phyloP scores from a whole-genome alignment of 1,140 invertebrate genomes.

The Melitaea cinxia region DNA sequence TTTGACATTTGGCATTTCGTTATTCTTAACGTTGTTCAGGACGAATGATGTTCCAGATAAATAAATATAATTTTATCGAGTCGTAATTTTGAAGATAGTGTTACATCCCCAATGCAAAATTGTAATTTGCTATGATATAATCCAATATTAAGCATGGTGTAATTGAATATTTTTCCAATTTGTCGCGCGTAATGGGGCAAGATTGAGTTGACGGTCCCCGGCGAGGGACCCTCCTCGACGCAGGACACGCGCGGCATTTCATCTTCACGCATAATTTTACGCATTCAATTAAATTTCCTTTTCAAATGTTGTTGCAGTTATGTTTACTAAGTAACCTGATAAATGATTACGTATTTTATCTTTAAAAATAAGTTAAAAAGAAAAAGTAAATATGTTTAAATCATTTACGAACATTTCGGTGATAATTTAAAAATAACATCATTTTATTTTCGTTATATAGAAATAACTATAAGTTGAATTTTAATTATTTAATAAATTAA shows the following conservation, averaged over 20 bases:
- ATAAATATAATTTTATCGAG: slow-evolving; percentile 13
- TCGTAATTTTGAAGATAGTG: slow-evolving; percentile 38
- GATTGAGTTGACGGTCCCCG: slow-evolving; percentile 78
- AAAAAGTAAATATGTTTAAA: slow-evolving; percentile 1
- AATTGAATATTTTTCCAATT: slow-evolving; percentile 82
- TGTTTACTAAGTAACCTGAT: background rate
- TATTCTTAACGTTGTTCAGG: slow-evolving; percentile 3
- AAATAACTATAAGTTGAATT: no score
- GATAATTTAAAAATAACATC: no score
- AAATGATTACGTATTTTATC: background rate
- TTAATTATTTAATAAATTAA: no score
- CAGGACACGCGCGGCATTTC: slow-evolving; percentile 44
- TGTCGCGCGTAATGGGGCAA: slow-evolving; percentile 81
- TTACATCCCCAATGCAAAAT: slow-evolving; percentile 67
- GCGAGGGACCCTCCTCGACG: slow-evolving; percentile 42
- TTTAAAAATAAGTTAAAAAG: no score
- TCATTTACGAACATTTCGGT: no score
- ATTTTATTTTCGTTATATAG: no score
- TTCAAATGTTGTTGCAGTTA: slow-evolving; percentile 38
- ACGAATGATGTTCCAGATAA: background rate
- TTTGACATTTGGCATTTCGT: slow-evolving; percentile 23
- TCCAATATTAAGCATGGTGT: slow-evolving; percentile 79
- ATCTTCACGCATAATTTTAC: slow-evolving; percentile 60
- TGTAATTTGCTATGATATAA: slow-evolving; percentile 80
- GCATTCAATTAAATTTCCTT: slow-evolving; percentile 55